These are phyloP conservation scores for Helogale parvula DNA, from an alignment of 2,113 vertebrate genomes.

Conservation along the genomic window DNA sequence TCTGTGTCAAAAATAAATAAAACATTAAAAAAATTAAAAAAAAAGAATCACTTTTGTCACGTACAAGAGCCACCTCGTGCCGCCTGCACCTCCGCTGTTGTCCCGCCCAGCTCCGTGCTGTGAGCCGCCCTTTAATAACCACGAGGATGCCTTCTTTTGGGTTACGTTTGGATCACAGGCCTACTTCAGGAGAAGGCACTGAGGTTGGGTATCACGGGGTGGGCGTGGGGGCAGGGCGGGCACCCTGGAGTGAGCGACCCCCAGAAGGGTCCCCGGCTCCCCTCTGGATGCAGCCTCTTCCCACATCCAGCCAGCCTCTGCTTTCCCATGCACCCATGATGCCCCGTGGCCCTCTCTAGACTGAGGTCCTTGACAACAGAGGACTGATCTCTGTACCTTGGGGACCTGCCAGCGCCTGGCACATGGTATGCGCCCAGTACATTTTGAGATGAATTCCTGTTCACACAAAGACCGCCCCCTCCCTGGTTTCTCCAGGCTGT, in stretches of 20 bases:
- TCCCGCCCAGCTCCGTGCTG: neutral
- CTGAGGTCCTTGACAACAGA: neutral
- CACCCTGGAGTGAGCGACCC: neutral
- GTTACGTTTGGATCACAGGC: rapidly evolving
- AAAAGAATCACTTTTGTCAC: no score
- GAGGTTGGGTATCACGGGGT: neutral
- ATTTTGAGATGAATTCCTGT: neutral
- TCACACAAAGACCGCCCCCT: rapidly evolving
- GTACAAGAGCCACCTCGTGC: no score
- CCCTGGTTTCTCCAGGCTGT: neutral
- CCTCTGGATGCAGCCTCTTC: neutral
- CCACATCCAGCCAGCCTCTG: neutral
- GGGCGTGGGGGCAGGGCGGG: rapidly evolving
- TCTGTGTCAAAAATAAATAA: no score
- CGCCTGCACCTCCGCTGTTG: rapidly evolving
- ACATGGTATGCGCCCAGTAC: rapidly evolving
- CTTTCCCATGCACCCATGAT: rapidly evolving
- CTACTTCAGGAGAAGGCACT: rapidly evolving
- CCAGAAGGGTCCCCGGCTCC: no score
- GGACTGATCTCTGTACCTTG: neutral
- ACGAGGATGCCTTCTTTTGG: neutral
- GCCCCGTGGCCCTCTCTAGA: neutral
- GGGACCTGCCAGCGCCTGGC: neutral
- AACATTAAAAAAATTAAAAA: no score
- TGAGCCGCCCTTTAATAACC: no score